These are phyloP conservation scores for Drosophila subsilvestris DNA, from an alignment of 2,888 invertebrate species.

Conservation along the genomic window DNA sequence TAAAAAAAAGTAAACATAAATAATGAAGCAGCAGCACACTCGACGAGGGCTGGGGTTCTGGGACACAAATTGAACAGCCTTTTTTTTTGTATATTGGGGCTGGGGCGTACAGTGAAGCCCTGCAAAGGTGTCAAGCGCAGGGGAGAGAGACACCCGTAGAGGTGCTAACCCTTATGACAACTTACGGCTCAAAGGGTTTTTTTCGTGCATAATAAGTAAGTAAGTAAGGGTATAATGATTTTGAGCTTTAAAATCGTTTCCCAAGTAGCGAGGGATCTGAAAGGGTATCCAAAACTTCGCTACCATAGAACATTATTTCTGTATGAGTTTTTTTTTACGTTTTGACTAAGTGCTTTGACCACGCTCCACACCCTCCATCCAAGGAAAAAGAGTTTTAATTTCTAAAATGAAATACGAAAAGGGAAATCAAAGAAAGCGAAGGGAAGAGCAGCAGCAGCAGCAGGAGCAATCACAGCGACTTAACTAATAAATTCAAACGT, in stretches of 20 bases:
- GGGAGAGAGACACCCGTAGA: conserved; percentile 14
- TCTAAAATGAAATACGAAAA: not conserved
- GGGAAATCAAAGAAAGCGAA: conserved; percentile 17
- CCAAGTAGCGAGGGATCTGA: not conserved
- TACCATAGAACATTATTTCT: not conserved
- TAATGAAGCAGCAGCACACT: conserved; percentile 23
- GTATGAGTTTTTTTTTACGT: not conserved
- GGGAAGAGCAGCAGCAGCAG: conserved; percentile 10
- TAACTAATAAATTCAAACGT: conserved; percentile 80
- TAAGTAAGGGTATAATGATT: not conserved
- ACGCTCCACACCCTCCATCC: no score
- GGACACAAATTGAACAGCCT: conserved; percentile 69
- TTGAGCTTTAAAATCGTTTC: not conserved
- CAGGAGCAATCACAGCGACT: conserved; percentile 63
- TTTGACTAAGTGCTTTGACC: conserved; percentile 14
- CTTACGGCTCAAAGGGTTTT: conserved; percentile 42
- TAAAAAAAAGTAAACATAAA: conserved; percentile 60
- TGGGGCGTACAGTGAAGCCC: conserved; percentile 54
- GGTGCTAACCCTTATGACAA: conserved; percentile 62
- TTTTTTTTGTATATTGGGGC: conserved; percentile 7
- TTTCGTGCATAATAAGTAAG: not conserved
- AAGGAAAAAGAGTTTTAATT: not conserved
- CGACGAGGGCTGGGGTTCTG: conserved; percentile 1
- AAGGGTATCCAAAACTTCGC: not conserved
- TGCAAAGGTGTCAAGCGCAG: conserved; percentile 73